Percentiles rank a stretch among this genome's conserved stretches.
Conservation (phyloP, 2,888 invertebrate species). For the Norana najaformis region DNA sequence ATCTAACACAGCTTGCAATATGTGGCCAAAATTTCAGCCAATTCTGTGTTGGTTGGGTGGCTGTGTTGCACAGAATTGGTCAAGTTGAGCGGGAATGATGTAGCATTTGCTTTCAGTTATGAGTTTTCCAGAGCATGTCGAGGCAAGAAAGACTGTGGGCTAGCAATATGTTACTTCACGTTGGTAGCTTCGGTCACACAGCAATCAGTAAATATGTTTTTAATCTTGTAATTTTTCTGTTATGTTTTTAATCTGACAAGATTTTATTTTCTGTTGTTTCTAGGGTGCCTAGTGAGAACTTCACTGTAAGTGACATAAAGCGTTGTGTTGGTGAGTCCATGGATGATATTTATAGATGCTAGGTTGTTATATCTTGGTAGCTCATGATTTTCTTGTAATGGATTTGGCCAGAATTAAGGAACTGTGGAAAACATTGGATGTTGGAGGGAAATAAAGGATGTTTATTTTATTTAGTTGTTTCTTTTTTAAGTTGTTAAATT, state of each 20-base stretch:
- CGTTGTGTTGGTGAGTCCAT: slow-evolving; percentile 77
- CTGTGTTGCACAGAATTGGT: too few species aligned
- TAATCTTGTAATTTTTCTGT: background rate
- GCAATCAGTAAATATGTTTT: slow-evolving; percentile 5
- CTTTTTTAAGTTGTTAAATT: background rate
- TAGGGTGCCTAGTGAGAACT: slow-evolving; percentile 70
- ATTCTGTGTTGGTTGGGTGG: too few species aligned
- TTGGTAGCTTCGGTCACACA: too few species aligned
- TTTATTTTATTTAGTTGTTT: background rate
- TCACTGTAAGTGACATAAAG: slow-evolving; percentile 89
- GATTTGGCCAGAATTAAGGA: background rate
- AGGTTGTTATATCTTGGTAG: background rate
- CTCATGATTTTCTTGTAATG: background rate
- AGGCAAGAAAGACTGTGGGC: too few species aligned
- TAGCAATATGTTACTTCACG: too few species aligned
- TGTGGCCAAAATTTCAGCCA: too few species aligned
- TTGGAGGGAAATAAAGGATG: background rate
- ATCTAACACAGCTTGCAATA: too few species aligned
- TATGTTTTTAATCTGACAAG: background rate
- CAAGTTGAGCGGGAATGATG: too few species aligned
- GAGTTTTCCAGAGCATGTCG: too few species aligned
- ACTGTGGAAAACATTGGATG: background rate
- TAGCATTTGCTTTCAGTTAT: too few species aligned
- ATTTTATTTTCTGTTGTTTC: slow-evolving; percentile 32
- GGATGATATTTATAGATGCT: background rate